phyloP scores from a whole-genome alignment of 1,140 invertebrate genomes.

The Zaprionus ghesquierei region DNA sequence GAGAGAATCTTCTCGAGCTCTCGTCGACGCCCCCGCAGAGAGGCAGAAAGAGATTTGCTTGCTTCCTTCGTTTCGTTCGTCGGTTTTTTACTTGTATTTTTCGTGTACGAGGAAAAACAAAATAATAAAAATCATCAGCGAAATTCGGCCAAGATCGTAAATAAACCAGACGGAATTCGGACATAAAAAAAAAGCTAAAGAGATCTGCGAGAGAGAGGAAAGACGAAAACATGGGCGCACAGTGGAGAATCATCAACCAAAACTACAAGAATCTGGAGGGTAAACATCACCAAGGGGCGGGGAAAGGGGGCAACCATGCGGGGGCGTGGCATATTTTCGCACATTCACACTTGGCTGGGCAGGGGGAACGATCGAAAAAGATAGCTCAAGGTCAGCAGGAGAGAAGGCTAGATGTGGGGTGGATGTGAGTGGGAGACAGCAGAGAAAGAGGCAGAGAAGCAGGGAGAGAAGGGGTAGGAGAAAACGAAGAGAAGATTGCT shows the following conservation, averaged over 20 bases:
- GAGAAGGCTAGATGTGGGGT: not conserved
- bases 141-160: conserved; percentile 52
- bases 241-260: conserved; percentile 76
- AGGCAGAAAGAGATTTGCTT: not conserved
- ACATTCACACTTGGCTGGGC: not conserved
- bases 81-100: conserved; percentile 24
- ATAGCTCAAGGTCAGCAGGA: not conserved
- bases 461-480: too few relatives aligned
- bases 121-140: conserved; percentile 10
- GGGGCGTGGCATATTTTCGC: not conserved
- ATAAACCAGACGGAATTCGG: conserved; percentile 38
- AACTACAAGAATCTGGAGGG: conserved; percentile 81
- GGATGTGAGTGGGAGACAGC: not conserved
- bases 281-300: conserved; percentile 48
- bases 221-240: conserved; percentile 62
- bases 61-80: not conserved
- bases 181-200: not conserved
- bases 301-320: too few relatives aligned
- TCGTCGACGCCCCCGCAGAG: not conserved
- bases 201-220: not conserved
- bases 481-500: too few relatives aligned
- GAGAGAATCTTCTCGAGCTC: conserved; percentile 7
- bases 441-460: not conserved
- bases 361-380: too few relatives aligned
- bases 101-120: conserved; percentile 33